Evolutionary conservation across 1,140 invertebrate genomes (phyloP), one percentile per base, ranked within the genome.

Genomic region (Diabrotica undecimpunctata): DNA sequence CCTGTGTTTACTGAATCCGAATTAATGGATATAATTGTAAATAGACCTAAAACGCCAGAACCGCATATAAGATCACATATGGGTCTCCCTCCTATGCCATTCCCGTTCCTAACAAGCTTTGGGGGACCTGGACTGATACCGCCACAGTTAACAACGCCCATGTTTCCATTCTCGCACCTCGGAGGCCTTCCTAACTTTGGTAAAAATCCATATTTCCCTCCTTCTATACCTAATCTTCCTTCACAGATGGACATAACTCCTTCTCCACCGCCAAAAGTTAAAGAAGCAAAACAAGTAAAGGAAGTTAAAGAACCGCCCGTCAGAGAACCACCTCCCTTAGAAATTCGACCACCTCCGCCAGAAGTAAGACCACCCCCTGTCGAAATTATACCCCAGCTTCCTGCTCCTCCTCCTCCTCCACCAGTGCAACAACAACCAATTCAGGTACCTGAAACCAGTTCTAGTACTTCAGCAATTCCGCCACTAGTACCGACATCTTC

Each of bases 41-140:
- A 85, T 46, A 71, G 83, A 69, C 85, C 86, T 68, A 88, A 88
- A 78, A 88, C 87, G 66, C 87, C 87, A n/a, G 85, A 83, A 78
- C 85, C 79, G 61, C 78, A 79, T 41, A 77, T 80, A 35, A 61
- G 66, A 1, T 12, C 55, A 10, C 61, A 58, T 62, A 56, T 60
- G 14, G 85, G 78, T 64, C 80, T 82, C 11, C 81, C 82, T n/a
- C 73, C 82, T 5, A 76, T 73, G 36, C 70, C 82, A 62, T 75
- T 85, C 54, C 83, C 84, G 0, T 82, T 83, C 62, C 69, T 77
- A 35, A 62, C 71, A n/a, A 71, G 67, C 56, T 85, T 84, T 71
- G 79, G 83, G 58, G 72, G 73, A 6, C 69, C 69, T 8, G 69
- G 88, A 41, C 78, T 91, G 36, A 90, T 90, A 72, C 88, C 88